phyloP scores from a whole-genome alignment of 2,888 invertebrate species.

The Troides aeacus region DNA sequence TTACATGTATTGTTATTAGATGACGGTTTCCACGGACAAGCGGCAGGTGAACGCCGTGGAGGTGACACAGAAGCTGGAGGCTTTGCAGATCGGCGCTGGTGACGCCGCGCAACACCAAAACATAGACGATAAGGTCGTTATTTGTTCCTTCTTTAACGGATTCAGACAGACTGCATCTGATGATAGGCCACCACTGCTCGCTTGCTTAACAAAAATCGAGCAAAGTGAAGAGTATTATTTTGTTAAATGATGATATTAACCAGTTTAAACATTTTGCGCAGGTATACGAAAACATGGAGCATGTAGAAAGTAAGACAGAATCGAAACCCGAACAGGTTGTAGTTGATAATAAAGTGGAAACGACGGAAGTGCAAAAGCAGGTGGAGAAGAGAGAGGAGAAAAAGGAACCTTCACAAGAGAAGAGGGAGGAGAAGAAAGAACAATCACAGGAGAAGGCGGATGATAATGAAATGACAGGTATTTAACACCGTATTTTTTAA shows the following conservation, averaged over 20 bases:
- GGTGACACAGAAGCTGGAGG: constrained; percentile 68
- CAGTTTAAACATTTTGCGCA: constrained; percentile 31
- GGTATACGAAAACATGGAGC: constrained; percentile 63
- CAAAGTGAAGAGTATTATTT: no score
- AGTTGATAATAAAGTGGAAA: constrained; percentile 29
- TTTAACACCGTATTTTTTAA: not conserved
- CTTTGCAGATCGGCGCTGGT: constrained; percentile 53
- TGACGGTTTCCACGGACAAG: constrained; percentile 37
- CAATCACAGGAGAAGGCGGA: constrained; percentile 68
- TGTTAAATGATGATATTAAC: no score
- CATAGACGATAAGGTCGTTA: constrained; percentile 43
- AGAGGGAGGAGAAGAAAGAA: constrained; percentile 63
- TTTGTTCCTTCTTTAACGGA: no score
- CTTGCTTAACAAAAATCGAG: no score
- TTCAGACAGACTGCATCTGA: no score
- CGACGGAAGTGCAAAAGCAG: constrained; percentile 35
- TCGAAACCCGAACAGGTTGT: constrained; percentile 53
- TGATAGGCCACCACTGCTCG: no score
- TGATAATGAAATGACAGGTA: constrained; percentile 81
- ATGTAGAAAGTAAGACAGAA: constrained; percentile 49
- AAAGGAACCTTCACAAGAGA: constrained; percentile 45
- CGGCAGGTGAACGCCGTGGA: constrained; percentile 59
- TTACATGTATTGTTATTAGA: not conserved
- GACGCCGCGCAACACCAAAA: constrained; percentile 35
- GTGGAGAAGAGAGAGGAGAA: constrained; percentile 41